Evolutionary conservation across 1,140 invertebrate genomes (phyloP).

Genomic region (Magallana ariakensis): DNA sequence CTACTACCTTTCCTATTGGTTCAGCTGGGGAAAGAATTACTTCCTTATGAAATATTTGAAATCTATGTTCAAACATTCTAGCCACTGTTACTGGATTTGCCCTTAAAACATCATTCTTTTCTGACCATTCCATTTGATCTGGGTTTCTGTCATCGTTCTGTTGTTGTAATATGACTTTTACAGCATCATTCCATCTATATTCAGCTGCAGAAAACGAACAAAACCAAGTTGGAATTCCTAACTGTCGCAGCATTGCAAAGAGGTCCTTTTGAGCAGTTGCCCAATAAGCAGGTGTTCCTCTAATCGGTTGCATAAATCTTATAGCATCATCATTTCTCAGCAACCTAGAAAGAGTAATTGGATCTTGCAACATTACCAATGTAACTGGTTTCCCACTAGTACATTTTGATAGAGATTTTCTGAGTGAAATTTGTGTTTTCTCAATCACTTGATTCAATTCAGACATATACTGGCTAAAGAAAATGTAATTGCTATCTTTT

Average conservation of each 20-base stretch:
- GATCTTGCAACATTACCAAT: background rate
- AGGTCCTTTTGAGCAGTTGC: conserved; percentile 56
- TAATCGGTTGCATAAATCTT: conserved; percentile 54
- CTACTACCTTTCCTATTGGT: conserved; percentile 50
- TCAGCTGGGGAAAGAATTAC: background rate
- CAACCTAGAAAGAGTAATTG: background rate
- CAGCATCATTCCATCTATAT: conserved; percentile 55
- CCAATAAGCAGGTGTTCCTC: conserved; percentile 58
- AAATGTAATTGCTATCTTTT: no score
- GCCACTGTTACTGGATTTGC: conserved; percentile 42
- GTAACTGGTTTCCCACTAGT: background rate
- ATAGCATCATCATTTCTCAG: conserved; percentile 27
- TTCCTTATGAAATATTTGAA: conserved; percentile 16
- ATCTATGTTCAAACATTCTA: conserved; percentile 35
- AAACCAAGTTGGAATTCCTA: conserved; percentile 56
- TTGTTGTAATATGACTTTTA: conserved; percentile 40
- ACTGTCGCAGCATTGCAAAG: conserved; percentile 62
- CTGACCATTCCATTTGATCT: conserved; percentile 28
- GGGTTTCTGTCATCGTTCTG: conserved; percentile 35
- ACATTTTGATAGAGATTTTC: no score
- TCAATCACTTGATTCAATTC: no score
- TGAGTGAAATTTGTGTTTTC: no score
- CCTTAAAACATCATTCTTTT: background rate
- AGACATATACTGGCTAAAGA: no score
- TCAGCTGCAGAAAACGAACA: conserved; percentile 59